Evolutionary conservation across 2,797 vertebrate genomes (phyloP).

Genomic region (Poeciliopsis gracilis): DNA sequence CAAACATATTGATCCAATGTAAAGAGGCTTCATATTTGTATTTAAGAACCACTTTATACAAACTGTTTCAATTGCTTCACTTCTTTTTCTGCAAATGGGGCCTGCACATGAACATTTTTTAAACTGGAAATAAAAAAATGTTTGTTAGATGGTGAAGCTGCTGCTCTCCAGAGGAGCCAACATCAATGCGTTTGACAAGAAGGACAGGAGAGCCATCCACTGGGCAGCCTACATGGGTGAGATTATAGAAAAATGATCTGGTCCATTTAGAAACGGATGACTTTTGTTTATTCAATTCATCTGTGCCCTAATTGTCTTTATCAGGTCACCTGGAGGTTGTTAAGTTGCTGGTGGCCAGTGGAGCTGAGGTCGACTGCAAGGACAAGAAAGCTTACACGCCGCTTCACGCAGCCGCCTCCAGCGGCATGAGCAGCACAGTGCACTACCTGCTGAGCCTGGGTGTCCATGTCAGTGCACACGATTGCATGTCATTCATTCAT

Average conservation of each 20-base stretch:
- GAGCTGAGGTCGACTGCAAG: conserved; percentile 95
- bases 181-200: conserved; percentile 98
- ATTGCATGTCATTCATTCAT: not conserved
- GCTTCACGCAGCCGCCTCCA: conserved; percentile 94
- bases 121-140: not conserved
- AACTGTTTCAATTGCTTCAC: not conserved
- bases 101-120: not conserved
- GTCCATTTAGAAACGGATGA: not conserved
- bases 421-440: conserved; percentile 94
- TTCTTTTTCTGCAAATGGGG: not conserved
- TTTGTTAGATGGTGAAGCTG: conserved; percentile 91
- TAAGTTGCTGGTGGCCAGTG: conserved; percentile 90
- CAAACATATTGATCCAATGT: not conserved
- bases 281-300: not conserved
- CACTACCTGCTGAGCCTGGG: conserved; percentile 94
- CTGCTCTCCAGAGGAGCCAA: conserved; percentile 96
- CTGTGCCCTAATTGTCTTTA: not conserved
- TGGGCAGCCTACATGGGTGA: conserved; percentile 99
- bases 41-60: not conserved
- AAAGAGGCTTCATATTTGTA: not conserved
- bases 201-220: conserved; percentile 94
- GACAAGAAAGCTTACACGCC: conserved; percentile 96
- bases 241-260: conserved; percentile 23
- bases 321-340: conserved; percentile 96
- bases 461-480: conserved; percentile 85